These are phyloP conservation scores for Diadophis punctatus DNA, from an alignment of 2,113 vertebrate genomes.

Conservation along the genomic window DNA sequence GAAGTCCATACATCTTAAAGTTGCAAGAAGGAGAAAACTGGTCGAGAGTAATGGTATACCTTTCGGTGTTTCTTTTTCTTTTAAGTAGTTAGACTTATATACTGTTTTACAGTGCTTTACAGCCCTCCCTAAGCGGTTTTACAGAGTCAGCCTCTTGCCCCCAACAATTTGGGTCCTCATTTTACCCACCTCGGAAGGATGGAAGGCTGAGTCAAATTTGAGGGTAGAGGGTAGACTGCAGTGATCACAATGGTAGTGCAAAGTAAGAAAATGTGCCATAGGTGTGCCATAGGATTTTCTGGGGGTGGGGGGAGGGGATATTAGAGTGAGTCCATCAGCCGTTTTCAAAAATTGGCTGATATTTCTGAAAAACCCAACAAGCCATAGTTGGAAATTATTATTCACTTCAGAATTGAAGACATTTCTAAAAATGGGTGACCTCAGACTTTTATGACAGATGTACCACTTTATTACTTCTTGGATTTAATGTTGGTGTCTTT, in stretches of 20 bases:
- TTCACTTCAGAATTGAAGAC: not conserved
- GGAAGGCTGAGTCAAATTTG: no score
- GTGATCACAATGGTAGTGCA: not conserved
- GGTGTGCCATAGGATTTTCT: not conserved
- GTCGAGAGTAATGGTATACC: no score
- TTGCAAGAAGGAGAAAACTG: no score
- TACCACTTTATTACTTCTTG: not conserved
- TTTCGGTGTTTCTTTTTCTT: not conserved
- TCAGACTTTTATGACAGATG: not conserved
- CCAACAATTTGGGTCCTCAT: no score
- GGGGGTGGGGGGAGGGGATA: not conserved
- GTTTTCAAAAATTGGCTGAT: not conserved
- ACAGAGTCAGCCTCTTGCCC: no score
- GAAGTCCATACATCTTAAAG: no score
- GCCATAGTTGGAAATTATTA: not conserved
- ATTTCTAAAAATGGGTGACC: not conserved
- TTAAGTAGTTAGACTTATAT: not conserved
- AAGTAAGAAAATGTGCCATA: not conserved
- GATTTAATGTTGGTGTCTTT: not conserved
- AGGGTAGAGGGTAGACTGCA: not conserved
- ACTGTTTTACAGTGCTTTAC: no score
- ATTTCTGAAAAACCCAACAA: not conserved
- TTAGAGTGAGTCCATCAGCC: not conserved
- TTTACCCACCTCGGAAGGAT: no score
- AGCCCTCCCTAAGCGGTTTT: no score